Base-by-base conservation (phyloP, 2,113 vertebrate species). In the Anas platyrhynchos region DNA sequence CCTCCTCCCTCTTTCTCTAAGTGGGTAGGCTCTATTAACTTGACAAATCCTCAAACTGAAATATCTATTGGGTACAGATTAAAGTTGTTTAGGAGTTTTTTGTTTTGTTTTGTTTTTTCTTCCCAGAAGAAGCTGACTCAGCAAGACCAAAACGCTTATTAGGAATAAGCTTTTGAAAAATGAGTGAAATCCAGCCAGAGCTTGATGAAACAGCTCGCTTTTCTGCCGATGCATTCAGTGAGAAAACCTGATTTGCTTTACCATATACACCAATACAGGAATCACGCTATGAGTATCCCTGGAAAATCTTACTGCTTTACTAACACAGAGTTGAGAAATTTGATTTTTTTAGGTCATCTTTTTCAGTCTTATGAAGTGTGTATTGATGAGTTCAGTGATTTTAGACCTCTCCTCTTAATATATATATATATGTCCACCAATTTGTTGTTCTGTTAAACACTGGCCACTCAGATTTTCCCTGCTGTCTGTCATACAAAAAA, bases 31-130 rank as follows among this genome's bases (percentile, higher is more conserved):
- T 94, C 96, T 94, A 88, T 96, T 94, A 96, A 93, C 92, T 93
- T 95, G 93, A 96, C 96, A 96, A 95, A 96, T 93, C 73, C 76
- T 92, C 66, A 78, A 94, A 83, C 89, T 95, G 91, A 96, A 94
- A 85, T 95, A 96, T 94, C 89, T 95, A 92, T 89, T 89, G 43
- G 83, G 91, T 89, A 92, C 31, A 94, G 89, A 95, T 89, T 96
- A 94, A 96, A 94, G 93, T 76, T 91, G 86, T 91, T 94, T 83
- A 66, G 87, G 71, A 91, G 77, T 58, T 92, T 95, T 48, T 22
- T 21, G 20, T 48, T 21, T 48, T 22, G 21, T 21, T 21, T 48
- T 22, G 43, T 44, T 44, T 46, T 46, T 94, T 68, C 77, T 97
- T 94, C 59, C 54, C 56, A 76, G 89, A 91, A 92, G 69, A 2